phyloP scores from a whole-genome alignment of 2,888 invertebrate species.

The Galerucella calmariensis region DNA sequence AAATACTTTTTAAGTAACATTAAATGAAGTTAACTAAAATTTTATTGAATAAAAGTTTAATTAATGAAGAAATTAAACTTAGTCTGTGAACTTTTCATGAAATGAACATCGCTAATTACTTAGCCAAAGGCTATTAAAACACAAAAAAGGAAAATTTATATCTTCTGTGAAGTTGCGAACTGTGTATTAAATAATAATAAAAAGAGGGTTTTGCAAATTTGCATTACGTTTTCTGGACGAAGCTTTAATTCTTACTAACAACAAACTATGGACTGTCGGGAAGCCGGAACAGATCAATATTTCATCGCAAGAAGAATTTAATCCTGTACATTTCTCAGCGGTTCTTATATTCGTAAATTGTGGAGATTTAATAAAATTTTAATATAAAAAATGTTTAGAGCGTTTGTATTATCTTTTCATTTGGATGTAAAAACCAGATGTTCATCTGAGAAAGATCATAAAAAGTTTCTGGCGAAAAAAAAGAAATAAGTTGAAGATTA shows the following conservation, averaged over 20 bases:
- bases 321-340: neutral
- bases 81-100: neutral
- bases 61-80: neutral
- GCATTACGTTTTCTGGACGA: neutral
- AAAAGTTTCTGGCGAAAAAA: too few species aligned
- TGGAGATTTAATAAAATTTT: neutral
- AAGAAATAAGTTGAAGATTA: too few species aligned
- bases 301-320: neutral
- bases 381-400: neutral
- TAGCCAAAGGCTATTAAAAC: neutral
- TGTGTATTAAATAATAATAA: neutral
- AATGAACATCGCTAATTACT: neutral
- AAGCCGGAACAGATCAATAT: neutral
- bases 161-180: neutral
- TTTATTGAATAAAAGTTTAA: conserved; percentile 1
- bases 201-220: neutral
- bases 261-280: neutral
- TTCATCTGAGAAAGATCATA: neutral
- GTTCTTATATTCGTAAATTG: neutral
- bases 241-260: neutral
- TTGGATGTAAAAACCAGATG: neutral
- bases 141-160: neutral
- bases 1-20: too few species aligned
- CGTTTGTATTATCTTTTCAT: neutral
- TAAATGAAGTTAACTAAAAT: neutral